phyloP scores from a whole-genome alignment of 1,140 invertebrate species.

The Nilaparvata lugens region DNA sequence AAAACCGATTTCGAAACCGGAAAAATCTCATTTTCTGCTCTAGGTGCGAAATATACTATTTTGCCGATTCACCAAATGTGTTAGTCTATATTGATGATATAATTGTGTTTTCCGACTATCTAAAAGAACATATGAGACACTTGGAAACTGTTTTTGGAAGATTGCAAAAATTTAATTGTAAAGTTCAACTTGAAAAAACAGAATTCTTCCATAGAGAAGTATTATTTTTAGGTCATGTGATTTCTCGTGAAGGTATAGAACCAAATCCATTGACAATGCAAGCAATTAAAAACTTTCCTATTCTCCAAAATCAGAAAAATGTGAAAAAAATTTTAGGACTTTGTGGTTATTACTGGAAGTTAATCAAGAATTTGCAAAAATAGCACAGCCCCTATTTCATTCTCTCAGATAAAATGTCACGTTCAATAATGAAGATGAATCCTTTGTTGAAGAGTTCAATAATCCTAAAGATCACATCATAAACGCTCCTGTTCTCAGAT shows the following conservation, averaged over 20 bases:
- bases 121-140: conserved; percentile 12
- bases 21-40: no score
- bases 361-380: conserved; percentile 29
- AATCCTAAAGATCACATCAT: no score
- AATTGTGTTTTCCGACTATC: conserved; percentile 12
- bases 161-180: conserved; percentile 18
- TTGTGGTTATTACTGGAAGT: conserved; percentile 32
- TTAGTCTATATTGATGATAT: conserved; percentile 19
- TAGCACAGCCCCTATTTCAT: conserved; percentile 28
- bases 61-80: not conserved
- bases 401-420: conserved; percentile 28
- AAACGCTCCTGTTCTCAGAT: no score
- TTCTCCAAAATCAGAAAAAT: conserved; percentile 28
- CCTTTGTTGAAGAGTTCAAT: no score
- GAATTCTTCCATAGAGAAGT: conserved; percentile 29
- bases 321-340: conserved; percentile 33
- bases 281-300: conserved; percentile 25
- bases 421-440: no score
- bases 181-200: conserved; percentile 25
- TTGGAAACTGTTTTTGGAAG: conserved; percentile 24
- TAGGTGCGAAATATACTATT: no score
- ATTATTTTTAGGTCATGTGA: conserved; percentile 30
- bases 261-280: conserved; percentile 31
- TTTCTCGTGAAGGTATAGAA: conserved; percentile 27
- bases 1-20: no score